Base-by-base conservation (phyloP, 2,888 invertebrate genomes). In the Sarcophaga carnaria region DNA sequence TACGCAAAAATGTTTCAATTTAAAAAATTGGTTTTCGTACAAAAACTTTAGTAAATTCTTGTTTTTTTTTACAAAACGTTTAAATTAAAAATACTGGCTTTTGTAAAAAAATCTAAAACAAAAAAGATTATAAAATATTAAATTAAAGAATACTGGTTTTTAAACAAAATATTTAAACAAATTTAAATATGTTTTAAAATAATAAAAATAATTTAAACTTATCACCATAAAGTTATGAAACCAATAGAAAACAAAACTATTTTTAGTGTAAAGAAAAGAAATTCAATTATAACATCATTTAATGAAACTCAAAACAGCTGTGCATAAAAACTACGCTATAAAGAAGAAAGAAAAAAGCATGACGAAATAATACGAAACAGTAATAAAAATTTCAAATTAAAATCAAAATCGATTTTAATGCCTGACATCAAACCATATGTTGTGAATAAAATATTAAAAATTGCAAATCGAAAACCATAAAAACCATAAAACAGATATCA, bases 321-420 rank as follows among this genome's bases (percentile, higher is more conserved):
- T 37, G 37, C 8, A 37, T 37, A 10, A 10, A 37, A 37, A 37
- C 8, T 8, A 10, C 37, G 37, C 2, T 37, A 2, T 37, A 37
- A 37, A 37, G 6, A 37, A 37, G 0, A 63, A 62, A 45, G 4
- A 20, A 59, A 59, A 4, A 47, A 4, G 27, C 20, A 75, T 74
- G 27, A 27, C 45, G 22, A 27, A 25, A 67, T 37, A 54, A 75
- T 54, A 69, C 66, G 63, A 74, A 74, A 5, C 60, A 17, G 14
- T 25, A 64, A 25, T 64, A 67, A n/a, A 12, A 37, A 37, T 37
- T 69, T 17, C 6, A 60, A 64, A 20, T 49, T 49, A 59, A 37
- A 37, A 37, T 2, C 17, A 14, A 69, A 79, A 4, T 27, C 14
- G 69, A 67, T 63, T 75, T 63, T 22, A 75, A 62, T 49, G 2